These are phyloP conservation scores for Colinus virginianus DNA, from an alignment of 2,113 vertebrate species.

Conservation along the genomic window DNA sequence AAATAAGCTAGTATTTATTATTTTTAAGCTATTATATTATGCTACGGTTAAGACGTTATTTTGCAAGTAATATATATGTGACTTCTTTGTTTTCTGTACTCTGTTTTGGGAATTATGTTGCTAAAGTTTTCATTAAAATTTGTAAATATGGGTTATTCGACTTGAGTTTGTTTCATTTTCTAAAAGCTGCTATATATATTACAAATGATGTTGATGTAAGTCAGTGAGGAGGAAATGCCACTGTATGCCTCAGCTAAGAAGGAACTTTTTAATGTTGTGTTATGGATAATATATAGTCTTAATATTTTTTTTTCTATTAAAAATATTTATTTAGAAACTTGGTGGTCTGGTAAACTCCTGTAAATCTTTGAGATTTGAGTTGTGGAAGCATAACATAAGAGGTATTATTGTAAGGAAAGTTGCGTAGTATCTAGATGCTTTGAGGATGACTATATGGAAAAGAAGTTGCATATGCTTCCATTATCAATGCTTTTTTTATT, in stretches of 20 bases:
- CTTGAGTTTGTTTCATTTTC: neutral
- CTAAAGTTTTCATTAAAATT: neutral
- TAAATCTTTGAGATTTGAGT: neutral
- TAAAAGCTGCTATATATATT: neutral
- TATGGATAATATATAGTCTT: neutral
- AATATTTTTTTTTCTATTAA: neutral
- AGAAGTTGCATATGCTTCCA: neutral
- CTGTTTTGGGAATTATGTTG: neutral
- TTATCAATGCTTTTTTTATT: neutral
- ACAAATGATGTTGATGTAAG: neutral
- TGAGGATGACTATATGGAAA: neutral
- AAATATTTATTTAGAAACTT: neutral
- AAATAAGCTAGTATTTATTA: neutral
- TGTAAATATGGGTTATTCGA: neutral
- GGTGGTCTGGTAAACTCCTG: neutral
- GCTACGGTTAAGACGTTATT: neutral
- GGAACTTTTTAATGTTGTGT: neutral
- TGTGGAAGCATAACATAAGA: neutral
- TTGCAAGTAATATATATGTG: neutral
- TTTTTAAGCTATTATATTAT: neutral
- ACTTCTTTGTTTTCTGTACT: neutral
- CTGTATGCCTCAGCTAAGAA: neutral
- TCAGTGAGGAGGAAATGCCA: neutral
- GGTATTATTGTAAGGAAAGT: neutral
- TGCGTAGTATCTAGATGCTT: neutral